Evolutionary conservation across 2,888 invertebrate genomes (phyloP), one percentile per base, ranked within the genome.

Genomic region (Amphimallon solstitiale): DNA sequence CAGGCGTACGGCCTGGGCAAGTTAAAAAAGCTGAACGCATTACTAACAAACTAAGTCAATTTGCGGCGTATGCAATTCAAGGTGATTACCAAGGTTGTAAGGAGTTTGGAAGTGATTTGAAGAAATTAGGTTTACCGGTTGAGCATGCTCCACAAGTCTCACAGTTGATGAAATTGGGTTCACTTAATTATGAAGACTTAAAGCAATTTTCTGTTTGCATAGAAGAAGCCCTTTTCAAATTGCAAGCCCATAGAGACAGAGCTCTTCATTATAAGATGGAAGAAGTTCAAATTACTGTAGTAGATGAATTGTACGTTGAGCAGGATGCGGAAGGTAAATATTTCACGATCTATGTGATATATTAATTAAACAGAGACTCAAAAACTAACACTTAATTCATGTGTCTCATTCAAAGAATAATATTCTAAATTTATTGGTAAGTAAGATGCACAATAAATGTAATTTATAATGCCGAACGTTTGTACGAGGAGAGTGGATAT

Each of bases 91-190:
- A 94, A 81, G 95, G 95, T 4, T 94, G 94, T 66, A 95, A 95
- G 81, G 95, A 95, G 83, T 95, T 95, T 78, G 95, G 95, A 70
- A 94, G 94, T 77, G 95, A 95, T 83, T 85, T 95, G 73, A 93
- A 93, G 78, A 97, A 97, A 82, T 87, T 97, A 19, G 97, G 97
- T 12, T 86, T 96, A 75, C 97, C 97, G 0, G 93, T 99, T 0
- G 98, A 99, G 80, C 99, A 99, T 82, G 95, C 98, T 0, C 98
- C 98, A 1, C 97, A 95, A 86, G 91, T 95, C 59, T 97, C 97
- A 7, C 97, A 98, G 83, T 87, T 99, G 65, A 92, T 98, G 82
- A 99, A 99, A 85, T 87, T 99, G 68, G 99, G 98, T 23, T 94
- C 95, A 2, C 88, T 95, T 78, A 88, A 84, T 78, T 95, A 88